A percentile compares a stretch with the other conserved stretches of the same genome.
These are phyloP conservation scores for Prolemur simus DNA, from an alignment of 2,113 vertebrate species.

Conservation along the genomic window DNA sequence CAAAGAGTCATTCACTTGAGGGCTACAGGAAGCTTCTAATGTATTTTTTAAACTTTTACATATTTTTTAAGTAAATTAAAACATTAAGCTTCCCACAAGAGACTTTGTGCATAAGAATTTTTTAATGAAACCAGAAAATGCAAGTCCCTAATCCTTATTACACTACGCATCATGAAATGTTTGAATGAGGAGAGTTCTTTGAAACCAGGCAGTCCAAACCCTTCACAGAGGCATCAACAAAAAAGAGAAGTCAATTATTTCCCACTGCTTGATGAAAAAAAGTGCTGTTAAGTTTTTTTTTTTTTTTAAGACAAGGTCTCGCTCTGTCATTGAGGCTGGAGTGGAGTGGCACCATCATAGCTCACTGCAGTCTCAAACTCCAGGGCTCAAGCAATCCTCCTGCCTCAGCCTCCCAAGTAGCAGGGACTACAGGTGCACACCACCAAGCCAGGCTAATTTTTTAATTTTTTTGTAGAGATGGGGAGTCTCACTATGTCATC, in stretches of 20 bases:
- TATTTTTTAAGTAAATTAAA: constrained; percentile 41
- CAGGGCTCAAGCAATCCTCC: no score
- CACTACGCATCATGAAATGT: neutral
- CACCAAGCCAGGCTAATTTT: no score
- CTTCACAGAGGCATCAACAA: neutral
- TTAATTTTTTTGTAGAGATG: no score
- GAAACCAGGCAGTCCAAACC: neutral
- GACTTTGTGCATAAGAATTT: neutral
- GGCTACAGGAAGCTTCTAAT: neutral
- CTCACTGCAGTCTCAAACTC: no score
- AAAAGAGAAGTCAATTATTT: neutral
- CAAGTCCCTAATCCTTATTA: neutral
- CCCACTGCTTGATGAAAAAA: neutral
- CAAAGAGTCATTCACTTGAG: neutral
- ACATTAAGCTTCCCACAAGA: neutral
- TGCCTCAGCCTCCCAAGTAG: no score
- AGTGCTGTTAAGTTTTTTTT: no score
- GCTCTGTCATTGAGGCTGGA: no score
- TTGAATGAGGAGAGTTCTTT: neutral
- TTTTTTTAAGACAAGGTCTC: no score
- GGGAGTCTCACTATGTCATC: no score
- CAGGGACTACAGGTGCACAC: no score
- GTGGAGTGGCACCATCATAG: no score
- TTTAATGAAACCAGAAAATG: neutral
- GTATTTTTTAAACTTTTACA: neutral